Base-by-base conservation (phyloP, 2,113 vertebrate genomes). In the Boulengeromyrus knoepffleri region DNA sequence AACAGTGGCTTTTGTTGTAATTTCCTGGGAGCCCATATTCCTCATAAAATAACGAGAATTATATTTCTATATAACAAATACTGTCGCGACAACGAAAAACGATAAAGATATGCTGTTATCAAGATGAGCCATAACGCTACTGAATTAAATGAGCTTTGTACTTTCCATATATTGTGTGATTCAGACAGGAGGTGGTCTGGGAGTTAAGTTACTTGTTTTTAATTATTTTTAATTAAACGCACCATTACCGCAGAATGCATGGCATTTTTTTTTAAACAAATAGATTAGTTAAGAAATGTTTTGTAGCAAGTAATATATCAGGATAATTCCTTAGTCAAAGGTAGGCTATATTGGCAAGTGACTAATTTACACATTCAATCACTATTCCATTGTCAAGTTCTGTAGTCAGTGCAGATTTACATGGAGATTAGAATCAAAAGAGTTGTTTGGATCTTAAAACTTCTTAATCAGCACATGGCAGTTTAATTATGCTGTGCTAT, bases 21-120 rank as follows among this genome's bases (percentile, higher is more conserved):
- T 80, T 15, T 42, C 36, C 74, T 39, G 47, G 83, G 21, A 21
- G 46, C 9, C 6, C n/a, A 50, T 21, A 27, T 92, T 89, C 87
- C 89, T 31, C 90, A 87, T 47, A 91, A 93, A 93, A 92, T 36
- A 39, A 58, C 0, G 50, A 9, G 13, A 21, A 21, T 36, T 6
- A 17, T 27, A n/a, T 87, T 42, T 80, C 74, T 42, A 6, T n/a
- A 70, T 31, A 47, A 31, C 45, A 12, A 49, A 47, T 46, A 49
- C 21, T 85, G 15, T 5, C 21, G 84, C 46, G 47, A 13, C 19
- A 85, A 85, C 21, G 12, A 13, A 50, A 50, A 47, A 86, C 21
- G 7, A n/a, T 85, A 86, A 49, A 27, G 7, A 85, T 27, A 85
- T 5, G 19, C 24, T 12, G 24, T 86, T 13, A n/a, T 2, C 13